Evolutionary conservation across 2,888 invertebrate genomes (phyloP).

Genomic region (Drosophila birchii): DNA sequence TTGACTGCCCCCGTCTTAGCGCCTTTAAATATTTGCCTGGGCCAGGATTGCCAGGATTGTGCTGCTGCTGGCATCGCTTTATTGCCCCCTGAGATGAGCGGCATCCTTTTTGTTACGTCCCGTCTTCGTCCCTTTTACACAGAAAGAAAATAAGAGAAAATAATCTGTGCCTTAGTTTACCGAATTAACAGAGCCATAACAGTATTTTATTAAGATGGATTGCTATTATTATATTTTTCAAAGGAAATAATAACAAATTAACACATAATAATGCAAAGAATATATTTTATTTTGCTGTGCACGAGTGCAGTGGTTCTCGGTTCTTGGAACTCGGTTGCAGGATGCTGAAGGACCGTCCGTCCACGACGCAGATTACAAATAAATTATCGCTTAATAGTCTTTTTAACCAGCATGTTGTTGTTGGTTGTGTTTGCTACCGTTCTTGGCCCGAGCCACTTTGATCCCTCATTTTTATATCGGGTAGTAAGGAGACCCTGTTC

Average conservation of each 20-base stretch:
- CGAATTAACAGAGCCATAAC: neutral
- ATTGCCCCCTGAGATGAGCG: conserved; percentile 65
- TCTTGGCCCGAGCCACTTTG: conserved; percentile 28
- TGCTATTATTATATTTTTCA: neutral
- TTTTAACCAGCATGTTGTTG: conserved; percentile 53
- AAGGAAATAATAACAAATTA: neutral
- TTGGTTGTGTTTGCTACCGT: neutral
- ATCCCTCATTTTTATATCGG: conserved; percentile 54
- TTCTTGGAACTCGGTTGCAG: conserved; percentile 13
- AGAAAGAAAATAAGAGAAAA: neutral
- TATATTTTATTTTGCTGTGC: conserved; percentile 33
- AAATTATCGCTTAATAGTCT: conserved; percentile 84
- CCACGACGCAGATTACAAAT: conserved; percentile 84
- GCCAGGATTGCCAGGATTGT: conserved; percentile 40
- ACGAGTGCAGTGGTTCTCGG: conserved; percentile 3
- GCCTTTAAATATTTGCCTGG: conserved; percentile 63
- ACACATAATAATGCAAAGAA: neutral
- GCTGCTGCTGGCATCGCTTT: conserved; percentile 61
- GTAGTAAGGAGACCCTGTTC: conserved; percentile 11
- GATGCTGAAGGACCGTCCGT: conserved; percentile 32
- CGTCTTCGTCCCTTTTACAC: conserved; percentile 4
- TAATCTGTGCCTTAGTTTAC: neutral
- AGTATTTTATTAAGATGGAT: too few species aligned
- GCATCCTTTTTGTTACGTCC: conserved; percentile 50
- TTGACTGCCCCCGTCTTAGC: conserved; percentile 35